These are phyloP conservation scores for Dysidea cf. avara DNA, from an alignment of 37 sponge, comb jelly and placozoan species.

Conservation along the genomic window DNA sequence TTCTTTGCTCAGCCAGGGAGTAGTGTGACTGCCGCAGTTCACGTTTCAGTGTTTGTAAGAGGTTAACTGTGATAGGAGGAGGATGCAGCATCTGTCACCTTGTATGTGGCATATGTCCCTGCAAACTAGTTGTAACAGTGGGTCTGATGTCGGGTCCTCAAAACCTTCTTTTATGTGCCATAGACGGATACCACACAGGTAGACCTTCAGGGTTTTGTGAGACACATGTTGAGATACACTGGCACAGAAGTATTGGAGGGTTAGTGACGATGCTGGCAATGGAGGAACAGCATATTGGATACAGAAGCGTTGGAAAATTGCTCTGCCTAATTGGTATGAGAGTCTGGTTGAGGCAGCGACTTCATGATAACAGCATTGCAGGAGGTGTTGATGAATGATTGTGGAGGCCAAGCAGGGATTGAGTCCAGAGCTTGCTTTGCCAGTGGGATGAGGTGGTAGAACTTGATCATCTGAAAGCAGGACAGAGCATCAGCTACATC, in stretches of 20 bases:
- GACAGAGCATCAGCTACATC: slow-evolving; percentile 29
- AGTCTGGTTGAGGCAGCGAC: slow-evolving; percentile 9
- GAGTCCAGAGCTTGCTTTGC: neutral
- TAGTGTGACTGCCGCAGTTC: too few relatives aligned
- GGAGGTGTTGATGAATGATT: neutral
- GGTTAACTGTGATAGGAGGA: too few relatives aligned
- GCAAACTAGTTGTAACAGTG: neutral
- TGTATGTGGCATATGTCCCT: neutral
- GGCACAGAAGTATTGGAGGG: slow-evolving; percentile 9
- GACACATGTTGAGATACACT: too few relatives aligned
- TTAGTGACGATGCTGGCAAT: slow-evolving; percentile 8
- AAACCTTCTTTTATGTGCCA: slow-evolving; percentile 1
- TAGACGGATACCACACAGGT: neutral
- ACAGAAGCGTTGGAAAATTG: slow-evolving; percentile 5
- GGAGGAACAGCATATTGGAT: neutral
- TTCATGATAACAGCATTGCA: neutral
- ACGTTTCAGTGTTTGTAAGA: too few relatives aligned
- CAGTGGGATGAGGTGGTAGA: slow-evolving; percentile 9
- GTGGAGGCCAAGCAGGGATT: neutral
- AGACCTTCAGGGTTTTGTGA: neutral
- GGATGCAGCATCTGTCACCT: too few relatives aligned
- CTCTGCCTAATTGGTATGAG: slow-evolving; percentile 16
- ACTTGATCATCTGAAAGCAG: neutral
- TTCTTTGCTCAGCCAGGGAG: too few relatives aligned
- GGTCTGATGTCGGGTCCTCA: neutral